A percentile compares a stretch with the other conserved stretches of the same genome.
These are phyloP conservation scores for Agrenia bidenticulata DNA, from an alignment of 2,888 invertebrate genomes.

Conservation along the genomic window DNA sequence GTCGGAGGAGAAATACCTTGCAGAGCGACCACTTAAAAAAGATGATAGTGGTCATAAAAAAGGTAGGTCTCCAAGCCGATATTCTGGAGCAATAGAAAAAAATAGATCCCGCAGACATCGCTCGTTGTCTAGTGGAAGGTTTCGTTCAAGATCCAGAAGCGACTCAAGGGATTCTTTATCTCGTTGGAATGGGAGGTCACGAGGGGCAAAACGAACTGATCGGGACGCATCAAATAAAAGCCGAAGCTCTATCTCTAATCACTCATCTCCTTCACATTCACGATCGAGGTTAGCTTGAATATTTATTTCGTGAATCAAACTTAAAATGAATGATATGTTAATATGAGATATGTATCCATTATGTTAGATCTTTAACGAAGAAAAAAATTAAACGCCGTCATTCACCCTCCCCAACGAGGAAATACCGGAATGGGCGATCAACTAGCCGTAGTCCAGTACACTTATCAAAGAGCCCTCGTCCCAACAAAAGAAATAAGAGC, in stretches of 20 bases:
- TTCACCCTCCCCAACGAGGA: constrained; percentile 12
- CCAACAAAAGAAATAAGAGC: constrained; percentile 19
- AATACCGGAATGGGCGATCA: constrained; percentile 1
- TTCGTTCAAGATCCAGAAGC: constrained; percentile 44
- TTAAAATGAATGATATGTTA: not conserved
- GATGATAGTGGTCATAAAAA: constrained; percentile 44
- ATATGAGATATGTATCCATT: not conserved
- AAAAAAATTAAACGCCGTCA: constrained; percentile 2
- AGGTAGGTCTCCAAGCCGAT: constrained; percentile 21
- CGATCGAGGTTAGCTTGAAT: constrained; percentile 30
- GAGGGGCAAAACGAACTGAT: constrained; percentile 49
- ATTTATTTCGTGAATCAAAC: not conserved
- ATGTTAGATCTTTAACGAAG: constrained; percentile 19
- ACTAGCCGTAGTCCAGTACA: constrained; percentile 11
- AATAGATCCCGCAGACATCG: constrained; percentile 2
- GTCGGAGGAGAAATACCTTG: constrained; percentile 54
- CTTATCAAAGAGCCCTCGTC: constrained; percentile 18
- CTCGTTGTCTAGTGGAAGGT: constrained; percentile 25
- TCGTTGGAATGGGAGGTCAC: constrained; percentile 54
- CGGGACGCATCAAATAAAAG: constrained; percentile 19
- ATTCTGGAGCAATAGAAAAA: not conserved
- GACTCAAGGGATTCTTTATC: constrained; percentile 53
- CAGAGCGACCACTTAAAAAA: constrained; percentile 49
- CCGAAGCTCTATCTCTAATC: constrained; percentile 22
- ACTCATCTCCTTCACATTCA: constrained; percentile 30